These are phyloP conservation scores for Danaus melanippus DNA, from an alignment of 1,140 invertebrate genomes.

Conservation along the genomic window DNA sequence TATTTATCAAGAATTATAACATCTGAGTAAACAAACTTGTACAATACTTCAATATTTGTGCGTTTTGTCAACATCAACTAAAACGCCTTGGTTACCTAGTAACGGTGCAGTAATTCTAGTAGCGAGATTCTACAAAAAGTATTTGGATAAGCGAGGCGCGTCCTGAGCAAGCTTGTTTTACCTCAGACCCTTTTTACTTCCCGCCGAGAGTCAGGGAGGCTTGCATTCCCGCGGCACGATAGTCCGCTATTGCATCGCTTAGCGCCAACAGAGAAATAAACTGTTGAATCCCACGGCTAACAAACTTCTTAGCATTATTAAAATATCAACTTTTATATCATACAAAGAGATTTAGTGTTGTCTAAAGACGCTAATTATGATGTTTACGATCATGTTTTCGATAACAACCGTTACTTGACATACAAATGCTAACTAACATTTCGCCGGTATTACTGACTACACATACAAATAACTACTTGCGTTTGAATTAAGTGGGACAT, in stretches of 20 bases:
- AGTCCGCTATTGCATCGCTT: conserved; percentile 20
- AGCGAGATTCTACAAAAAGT: conserved; percentile 28
- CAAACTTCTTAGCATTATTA: conserved; percentile 10
- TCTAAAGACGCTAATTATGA: too few species aligned
- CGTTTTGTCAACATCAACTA: not conserved
- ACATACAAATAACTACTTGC: conserved; percentile 2
- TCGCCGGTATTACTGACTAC: conserved; percentile 1
- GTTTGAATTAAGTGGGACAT: conserved; percentile 12
- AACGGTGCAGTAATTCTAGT: not conserved
- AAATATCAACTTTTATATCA: conserved; percentile 3
- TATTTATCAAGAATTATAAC: too few species aligned
- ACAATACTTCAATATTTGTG: not conserved
- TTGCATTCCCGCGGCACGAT: conserved; percentile 47
- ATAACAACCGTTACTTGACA: conserved; percentile 2
- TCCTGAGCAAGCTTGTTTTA: conserved; percentile 48
- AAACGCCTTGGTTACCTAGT: too few species aligned
- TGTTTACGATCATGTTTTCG: too few species aligned
- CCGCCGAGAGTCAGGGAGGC: conserved; percentile 33
- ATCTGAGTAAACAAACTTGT: not conserved
- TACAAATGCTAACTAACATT: conserved; percentile 6
- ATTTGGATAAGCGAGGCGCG: conserved; percentile 47
- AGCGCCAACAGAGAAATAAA: conserved; percentile 17
- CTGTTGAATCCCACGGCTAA: conserved; percentile 7
- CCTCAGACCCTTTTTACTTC: conserved; percentile 55
- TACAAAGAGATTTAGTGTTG: too few species aligned